Evolutionary conservation across 2,797 vertebrate genomes (phyloP).

Genomic region (Okamejei kenojei): DNA sequence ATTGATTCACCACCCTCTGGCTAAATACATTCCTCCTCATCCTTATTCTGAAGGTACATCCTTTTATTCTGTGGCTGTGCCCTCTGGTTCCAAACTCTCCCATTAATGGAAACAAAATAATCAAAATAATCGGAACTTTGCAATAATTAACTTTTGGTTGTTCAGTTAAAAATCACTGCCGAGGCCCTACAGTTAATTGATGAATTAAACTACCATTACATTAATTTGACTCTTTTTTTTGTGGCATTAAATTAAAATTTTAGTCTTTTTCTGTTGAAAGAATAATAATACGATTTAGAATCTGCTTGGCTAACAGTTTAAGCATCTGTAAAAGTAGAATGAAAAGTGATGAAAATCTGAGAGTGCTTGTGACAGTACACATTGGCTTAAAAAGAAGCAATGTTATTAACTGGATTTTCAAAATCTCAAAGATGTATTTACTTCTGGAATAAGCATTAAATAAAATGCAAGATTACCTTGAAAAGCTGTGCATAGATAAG

Average conservation of each 20-base stretch:
- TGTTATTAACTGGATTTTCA: neutral
- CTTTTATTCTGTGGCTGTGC: too few species aligned
- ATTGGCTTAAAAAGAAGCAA: neutral
- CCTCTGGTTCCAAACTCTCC: too few species aligned
- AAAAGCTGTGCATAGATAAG: neutral
- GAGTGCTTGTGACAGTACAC: neutral
- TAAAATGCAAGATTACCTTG: neutral
- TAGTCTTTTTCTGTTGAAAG: neutral
- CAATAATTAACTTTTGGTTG: neutral
- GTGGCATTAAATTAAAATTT: neutral
- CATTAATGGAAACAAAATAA: neutral
- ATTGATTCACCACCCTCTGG: too few species aligned
- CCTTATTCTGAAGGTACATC: too few species aligned
- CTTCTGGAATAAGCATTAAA: neutral
- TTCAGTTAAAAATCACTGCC: neutral
- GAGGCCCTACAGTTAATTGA: neutral
- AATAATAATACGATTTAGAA: neutral
- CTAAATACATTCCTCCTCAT: too few species aligned
- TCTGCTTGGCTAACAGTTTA: neutral
- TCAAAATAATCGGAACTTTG: neutral
- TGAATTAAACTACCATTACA: neutral
- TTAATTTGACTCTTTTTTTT: too few species aligned
- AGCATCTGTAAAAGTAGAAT: neutral
- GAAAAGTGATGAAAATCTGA: neutral
- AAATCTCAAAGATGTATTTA: neutral